These are phyloP conservation scores for Eupithecia dodoneata DNA, from an alignment of 2,888 invertebrate species.

Conservation along the genomic window DNA sequence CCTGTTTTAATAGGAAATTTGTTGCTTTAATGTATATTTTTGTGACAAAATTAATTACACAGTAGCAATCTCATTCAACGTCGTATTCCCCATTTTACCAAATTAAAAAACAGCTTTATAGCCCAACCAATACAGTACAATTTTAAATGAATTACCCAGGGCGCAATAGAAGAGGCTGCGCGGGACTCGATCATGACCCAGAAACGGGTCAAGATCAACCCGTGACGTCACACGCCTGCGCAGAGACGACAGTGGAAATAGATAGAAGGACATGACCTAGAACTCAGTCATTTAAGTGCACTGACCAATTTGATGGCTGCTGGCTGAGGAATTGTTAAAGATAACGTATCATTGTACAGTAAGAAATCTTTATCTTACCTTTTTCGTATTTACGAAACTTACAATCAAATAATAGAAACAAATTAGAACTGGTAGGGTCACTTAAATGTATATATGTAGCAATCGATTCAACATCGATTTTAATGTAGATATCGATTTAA, in stretches of 20 bases:
- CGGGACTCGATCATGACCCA: constrained; percentile 70
- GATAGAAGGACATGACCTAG: constrained; percentile 37
- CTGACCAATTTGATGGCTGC: constrained; percentile 21
- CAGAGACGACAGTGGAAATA: constrained; percentile 44
- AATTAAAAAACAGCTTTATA: background rate
- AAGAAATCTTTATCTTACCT: too few relatives aligned
- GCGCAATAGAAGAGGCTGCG: constrained; percentile 61
- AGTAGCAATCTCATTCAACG: background rate
- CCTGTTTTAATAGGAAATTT: too few relatives aligned
- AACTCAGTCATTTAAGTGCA: constrained; percentile 27
- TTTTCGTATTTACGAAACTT: too few relatives aligned
- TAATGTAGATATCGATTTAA: too few relatives aligned
- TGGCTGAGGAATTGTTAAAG: background rate
- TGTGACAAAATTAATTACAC: background rate
- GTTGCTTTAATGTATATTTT: too few relatives aligned
- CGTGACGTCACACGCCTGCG: constrained; percentile 54
- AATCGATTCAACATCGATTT: too few relatives aligned
- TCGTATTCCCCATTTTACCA: background rate
- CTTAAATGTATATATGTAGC: too few relatives aligned
- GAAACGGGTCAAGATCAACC: constrained; percentile 71
- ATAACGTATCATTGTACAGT: too few relatives aligned
- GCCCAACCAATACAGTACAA: background rate
- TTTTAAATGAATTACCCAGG: background rate
- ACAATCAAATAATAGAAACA: too few relatives aligned
- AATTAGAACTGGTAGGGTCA: too few relatives aligned